Percentiles rank a stretch among this genome's conserved stretches.
Conservation (phyloP, 2,888 invertebrate genomes). For the Ormyrus pomaceus region DNA sequence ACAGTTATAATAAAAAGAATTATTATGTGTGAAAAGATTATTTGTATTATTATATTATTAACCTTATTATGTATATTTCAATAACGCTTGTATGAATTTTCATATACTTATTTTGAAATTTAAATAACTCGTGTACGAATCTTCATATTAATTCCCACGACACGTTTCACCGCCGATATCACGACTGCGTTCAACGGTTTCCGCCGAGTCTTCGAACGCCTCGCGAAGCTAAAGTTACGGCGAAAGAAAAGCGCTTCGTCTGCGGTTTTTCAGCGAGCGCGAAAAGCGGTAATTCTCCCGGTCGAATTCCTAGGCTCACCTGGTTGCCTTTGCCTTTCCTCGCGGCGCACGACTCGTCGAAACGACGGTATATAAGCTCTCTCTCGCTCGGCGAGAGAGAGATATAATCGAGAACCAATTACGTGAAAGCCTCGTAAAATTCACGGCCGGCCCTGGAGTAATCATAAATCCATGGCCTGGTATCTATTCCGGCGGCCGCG, state of each 20-base stretch:
- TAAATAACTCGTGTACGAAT: too few species aligned
- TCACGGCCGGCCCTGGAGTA: slow-evolving; percentile 17
- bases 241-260: neutral
- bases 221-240: too few species aligned
- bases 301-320: neutral
- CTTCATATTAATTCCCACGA: too few species aligned
- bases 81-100: too few species aligned
- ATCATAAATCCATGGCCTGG: slow-evolving; percentile 36
- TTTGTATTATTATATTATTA: too few species aligned
- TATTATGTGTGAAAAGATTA: too few species aligned
- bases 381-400: neutral
- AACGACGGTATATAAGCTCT: neutral
- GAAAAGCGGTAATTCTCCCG: neutral
- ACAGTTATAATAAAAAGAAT: too few species aligned
- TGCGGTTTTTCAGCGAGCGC: neutral
- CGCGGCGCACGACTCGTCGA: neutral
- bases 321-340: neutral
- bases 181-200: too few species aligned
- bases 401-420: slow-evolving; percentile 47
- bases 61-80: too few species aligned
- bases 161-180: too few species aligned
- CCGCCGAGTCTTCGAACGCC: too few species aligned
- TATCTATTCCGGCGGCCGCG: slow-evolving; percentile 20
- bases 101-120: too few species aligned
- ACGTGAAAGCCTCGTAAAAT: slow-evolving; percentile 45